Conservation (phyloP, 2,888 invertebrate species). For the Lasioglossum vierecki region DNA sequence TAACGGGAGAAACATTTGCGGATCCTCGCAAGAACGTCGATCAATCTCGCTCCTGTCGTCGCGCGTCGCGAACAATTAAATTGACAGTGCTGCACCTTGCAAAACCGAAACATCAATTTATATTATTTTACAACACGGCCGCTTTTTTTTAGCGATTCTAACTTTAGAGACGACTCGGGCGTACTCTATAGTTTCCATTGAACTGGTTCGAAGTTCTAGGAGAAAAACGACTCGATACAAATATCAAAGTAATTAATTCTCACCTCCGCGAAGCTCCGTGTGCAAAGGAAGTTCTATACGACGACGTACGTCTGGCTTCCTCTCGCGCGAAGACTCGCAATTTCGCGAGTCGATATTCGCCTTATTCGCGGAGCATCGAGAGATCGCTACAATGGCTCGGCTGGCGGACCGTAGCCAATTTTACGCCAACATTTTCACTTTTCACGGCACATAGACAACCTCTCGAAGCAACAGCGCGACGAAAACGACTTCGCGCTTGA, state of each 20-base stretch:
- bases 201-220: neutral
- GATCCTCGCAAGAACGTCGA: neutral
- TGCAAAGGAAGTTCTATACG: neutral
- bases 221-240: neutral
- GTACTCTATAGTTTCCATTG: neutral
- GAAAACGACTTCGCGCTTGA: conserved; percentile 59
- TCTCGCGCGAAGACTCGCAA: conserved; percentile 35
- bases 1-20: neutral
- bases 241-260: conserved; percentile 25
- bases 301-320: conserved; percentile 29
- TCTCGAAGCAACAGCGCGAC: conserved; percentile 22
- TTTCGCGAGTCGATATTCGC: conserved; percentile 40
- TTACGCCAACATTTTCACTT: conserved; percentile 78
- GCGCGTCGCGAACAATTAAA: neutral
- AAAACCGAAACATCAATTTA: neutral
- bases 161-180: neutral
- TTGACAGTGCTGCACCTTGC: neutral
- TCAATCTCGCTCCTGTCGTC: neutral
- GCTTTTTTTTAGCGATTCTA: neutral
- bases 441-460: conserved; percentile 58
- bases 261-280: neutral
- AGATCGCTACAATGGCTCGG: conserved; percentile 47
- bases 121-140: neutral
- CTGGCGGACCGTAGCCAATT: conserved; percentile 74
- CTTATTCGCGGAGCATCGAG: conserved; percentile 19